Conservation (phyloP, 1,140 invertebrate species). For the Rhopalosiphum maidis region DNA sequence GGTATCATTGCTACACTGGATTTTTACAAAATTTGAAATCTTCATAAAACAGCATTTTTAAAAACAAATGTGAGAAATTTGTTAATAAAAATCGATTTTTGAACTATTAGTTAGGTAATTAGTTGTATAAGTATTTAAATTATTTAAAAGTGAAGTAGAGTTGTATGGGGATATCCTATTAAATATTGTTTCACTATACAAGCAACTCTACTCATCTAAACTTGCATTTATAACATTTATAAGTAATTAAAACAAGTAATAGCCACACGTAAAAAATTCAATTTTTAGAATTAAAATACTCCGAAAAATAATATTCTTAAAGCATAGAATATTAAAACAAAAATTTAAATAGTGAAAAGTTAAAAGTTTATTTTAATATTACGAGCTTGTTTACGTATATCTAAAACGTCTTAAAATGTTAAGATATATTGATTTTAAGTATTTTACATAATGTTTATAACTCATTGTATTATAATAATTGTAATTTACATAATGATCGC, state of each 20-base stretch:
- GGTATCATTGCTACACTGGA: too few species aligned
- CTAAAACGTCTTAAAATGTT: neutral
- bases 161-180: neutral
- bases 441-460: neutral
- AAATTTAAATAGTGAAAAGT: neutral
- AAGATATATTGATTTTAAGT: neutral
- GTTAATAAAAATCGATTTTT: neutral
- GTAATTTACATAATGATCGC: neutral
- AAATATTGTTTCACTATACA: neutral
- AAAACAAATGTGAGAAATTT: neutral
- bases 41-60: neutral
- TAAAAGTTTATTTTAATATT: neutral
- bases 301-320: too few species aligned
- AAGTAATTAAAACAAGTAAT: neutral
- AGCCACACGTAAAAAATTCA: too few species aligned
- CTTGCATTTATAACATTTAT: neutral
- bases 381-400: neutral
- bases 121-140: neutral
- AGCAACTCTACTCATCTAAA: neutral
- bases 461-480: neutral
- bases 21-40: too few species aligned
- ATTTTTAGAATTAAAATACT: too few species aligned
- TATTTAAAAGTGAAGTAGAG: neutral
- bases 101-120: neutral
- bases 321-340: neutral